These are phyloP conservation scores for Chrysodeixis includens DNA, from an alignment of 2,888 invertebrate genomes.

Conservation along the genomic window DNA sequence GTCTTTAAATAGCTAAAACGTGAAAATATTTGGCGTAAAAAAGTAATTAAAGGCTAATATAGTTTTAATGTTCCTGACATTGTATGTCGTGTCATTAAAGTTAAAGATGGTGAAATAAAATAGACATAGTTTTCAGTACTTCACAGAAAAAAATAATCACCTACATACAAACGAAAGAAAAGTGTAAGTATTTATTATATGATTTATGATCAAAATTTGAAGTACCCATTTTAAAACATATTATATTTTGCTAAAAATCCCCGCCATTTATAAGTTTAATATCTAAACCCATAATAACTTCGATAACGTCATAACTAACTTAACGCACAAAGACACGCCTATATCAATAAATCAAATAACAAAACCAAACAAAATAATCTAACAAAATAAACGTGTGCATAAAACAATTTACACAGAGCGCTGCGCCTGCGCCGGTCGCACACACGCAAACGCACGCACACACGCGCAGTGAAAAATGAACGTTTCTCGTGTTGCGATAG, in stretches of 20 bases:
- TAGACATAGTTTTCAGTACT: background rate
- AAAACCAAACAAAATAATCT: conserved; percentile 27
- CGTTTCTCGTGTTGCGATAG: conserved; percentile 70
- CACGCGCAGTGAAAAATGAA: conserved; percentile 59
- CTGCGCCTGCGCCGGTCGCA: conserved; percentile 46
- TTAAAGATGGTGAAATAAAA: background rate
- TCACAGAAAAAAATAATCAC: too few relatives aligned
- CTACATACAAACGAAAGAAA: background rate
- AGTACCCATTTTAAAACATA: too few relatives aligned
- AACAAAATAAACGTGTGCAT: conserved; percentile 36
- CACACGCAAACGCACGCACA: conserved; percentile 34
- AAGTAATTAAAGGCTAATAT: conserved; percentile 42
- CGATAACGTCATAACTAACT: conserved; percentile 8
- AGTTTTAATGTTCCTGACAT: conserved; percentile 19
- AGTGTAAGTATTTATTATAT: too few relatives aligned
- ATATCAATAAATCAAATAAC: conserved; percentile 23
- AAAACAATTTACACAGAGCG: conserved; percentile 48
- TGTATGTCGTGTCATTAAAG: background rate
- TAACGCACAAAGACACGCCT: conserved; percentile 15
- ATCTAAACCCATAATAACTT: background rate
- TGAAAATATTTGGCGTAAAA: conserved; percentile 50
- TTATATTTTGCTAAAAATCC: too few relatives aligned
- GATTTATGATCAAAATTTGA: too few relatives aligned
- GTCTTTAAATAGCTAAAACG: conserved; percentile 27
- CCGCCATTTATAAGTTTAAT: background rate